Conservation (phyloP, 2,797 vertebrate genomes). For the Typhlichthys subterraneus region DNA sequence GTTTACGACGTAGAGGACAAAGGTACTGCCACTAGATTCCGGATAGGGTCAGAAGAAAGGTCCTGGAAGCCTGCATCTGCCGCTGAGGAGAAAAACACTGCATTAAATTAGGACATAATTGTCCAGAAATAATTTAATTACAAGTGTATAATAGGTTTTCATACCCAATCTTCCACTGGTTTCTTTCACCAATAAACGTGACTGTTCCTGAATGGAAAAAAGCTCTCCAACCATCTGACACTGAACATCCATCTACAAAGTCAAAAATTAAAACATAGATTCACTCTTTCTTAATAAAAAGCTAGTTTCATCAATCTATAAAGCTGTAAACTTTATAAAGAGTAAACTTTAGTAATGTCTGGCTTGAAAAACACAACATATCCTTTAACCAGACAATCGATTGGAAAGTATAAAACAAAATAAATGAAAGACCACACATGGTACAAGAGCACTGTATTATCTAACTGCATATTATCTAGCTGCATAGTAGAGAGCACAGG, state of each 20-base stretch:
- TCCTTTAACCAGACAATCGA: background rate
- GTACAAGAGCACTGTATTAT: no score
- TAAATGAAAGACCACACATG: no score
- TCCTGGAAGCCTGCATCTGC: constrained; percentile 69
- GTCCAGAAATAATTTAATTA: background rate
- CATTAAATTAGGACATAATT: background rate
- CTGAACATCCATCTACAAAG: constrained; percentile 74
- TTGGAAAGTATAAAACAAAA: background rate
- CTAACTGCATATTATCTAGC: no score
- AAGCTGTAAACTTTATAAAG: background rate
- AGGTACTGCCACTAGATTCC: constrained; percentile 58
- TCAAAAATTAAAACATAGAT: background rate
- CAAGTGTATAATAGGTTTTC: constrained; percentile 6
- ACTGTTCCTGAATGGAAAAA: constrained; percentile 71
- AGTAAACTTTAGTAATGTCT: background rate
- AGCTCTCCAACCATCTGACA: constrained; percentile 71
- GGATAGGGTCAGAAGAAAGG: constrained; percentile 66
- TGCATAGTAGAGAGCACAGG: no score
- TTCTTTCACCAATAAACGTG: constrained; percentile 72
- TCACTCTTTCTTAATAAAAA: background rate
- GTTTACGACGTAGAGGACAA: constrained; percentile 38
- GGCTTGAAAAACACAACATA: no score
- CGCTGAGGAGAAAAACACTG: constrained; percentile 52
- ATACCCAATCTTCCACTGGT: constrained; percentile 77
- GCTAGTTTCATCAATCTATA: no score